Conservation (phyloP, 1,140 invertebrate species). For the Drosophila fuyamai region DNA sequence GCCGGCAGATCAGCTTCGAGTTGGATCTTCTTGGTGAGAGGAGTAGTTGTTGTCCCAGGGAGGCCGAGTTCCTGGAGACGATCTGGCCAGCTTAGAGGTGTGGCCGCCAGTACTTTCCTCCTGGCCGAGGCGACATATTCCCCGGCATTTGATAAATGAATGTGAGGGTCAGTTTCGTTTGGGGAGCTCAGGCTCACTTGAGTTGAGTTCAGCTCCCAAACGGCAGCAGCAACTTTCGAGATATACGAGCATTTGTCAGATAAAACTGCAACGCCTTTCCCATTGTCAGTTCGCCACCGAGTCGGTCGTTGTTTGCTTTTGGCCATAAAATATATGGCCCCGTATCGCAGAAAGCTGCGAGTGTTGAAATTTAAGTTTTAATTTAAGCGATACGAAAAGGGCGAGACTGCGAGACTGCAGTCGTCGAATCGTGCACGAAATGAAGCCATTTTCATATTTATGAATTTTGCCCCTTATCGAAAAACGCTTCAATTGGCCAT, state of each 20-base stretch:
- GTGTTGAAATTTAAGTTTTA: slow-evolving; percentile 83
- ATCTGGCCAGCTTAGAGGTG: slow-evolving; percentile 51
- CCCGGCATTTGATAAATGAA: slow-evolving; percentile 71
- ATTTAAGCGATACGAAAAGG: slow-evolving; percentile 77
- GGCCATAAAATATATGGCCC: slow-evolving; percentile 66
- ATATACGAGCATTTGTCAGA: slow-evolving; percentile 81
- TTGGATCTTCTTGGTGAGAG: slow-evolving; percentile 7
- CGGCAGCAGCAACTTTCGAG: slow-evolving; percentile 70
- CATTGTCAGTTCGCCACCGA: slow-evolving; percentile 69
- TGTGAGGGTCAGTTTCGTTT: slow-evolving; percentile 75
- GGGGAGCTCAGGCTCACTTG: neutral
- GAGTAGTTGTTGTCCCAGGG: neutral
- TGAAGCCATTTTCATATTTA: slow-evolving; percentile 83
- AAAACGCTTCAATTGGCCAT: slow-evolving; percentile 79
- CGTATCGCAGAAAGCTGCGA: slow-evolving; percentile 64
- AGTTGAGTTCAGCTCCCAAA: slow-evolving; percentile 11
- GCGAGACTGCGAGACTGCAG: slow-evolving; percentile 32
- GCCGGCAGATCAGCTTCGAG: slow-evolving; percentile 60
- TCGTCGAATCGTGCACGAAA: slow-evolving; percentile 52
- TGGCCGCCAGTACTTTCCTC: slow-evolving; percentile 45
- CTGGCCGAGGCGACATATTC: slow-evolving; percentile 39
- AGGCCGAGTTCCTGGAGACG: slow-evolving; percentile 12
- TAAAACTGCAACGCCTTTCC: slow-evolving; percentile 78
- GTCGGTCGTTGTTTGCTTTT: slow-evolving; percentile 39
- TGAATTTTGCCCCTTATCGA: slow-evolving; percentile 76